Evolutionary conservation across 2,888 invertebrate genomes (phyloP), one percentile per base, ranked within the genome.

Genomic region (Heliconius cydno): DNA sequence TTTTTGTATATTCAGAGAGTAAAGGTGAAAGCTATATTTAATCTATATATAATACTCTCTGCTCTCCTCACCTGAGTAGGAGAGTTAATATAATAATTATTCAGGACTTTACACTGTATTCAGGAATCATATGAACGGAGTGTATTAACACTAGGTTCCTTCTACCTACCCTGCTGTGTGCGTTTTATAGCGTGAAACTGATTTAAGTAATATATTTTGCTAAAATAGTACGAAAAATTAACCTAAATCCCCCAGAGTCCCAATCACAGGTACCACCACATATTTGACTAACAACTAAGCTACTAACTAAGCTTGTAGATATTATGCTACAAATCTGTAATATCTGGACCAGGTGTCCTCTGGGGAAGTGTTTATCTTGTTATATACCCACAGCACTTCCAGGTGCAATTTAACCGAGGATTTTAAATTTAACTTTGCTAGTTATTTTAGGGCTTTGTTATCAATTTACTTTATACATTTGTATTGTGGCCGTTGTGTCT

Each of bases 391-490:
- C 10, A 25, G 46, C 60, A 60, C 60, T 60, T n/a, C 28, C 70
- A 77, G 73, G 77, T 80, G 77, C 60, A 67, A 68, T 77, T 52
- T 80, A 74, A 73, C 57, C 38, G 38, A 73, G 67, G 13, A 71
- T 30, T 67, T 79, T 22, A 66, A 57, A 79, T 41, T 60, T 83
- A 83, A 84, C 86, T 83, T 41, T 63, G 19, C 60, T 28, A 28
- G 73, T 67, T 67, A 60, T 57, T 34, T 60, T 13, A 60, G 12
- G n/a, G 7, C n/a, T 70, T 41, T 70, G 41, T 13, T 41, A 41
- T 70, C 41, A 41, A 70, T 41, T 70, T 60, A 0, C 41, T 22
- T 41, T 70, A 70, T 15, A 41, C n/a, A n/a, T 70, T 70, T 15
- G 41, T n/a, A 41, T 25, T 70, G 41, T 70, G 25, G n/a, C 13